Percentiles rank a stretch among this genome's conserved stretches.
These are phyloP conservation scores for Myotis planiceps DNA, from an alignment of 2,797 vertebrate genomes.

Conservation along the genomic window DNA sequence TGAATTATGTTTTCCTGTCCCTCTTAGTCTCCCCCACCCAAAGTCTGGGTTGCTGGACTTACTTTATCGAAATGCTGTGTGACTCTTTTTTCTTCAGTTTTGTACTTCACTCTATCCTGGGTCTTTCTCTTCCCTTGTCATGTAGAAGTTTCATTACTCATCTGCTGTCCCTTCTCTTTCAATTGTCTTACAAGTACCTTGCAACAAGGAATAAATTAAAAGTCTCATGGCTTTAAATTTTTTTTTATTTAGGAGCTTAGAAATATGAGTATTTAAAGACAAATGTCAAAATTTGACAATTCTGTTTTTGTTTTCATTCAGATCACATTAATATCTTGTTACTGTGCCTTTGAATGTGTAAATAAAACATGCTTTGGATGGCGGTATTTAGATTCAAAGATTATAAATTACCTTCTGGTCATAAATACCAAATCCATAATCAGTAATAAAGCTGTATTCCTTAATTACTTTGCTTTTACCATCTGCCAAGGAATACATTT, in stretches of 20 bases:
- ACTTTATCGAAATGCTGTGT: not conserved
- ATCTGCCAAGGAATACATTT: constrained; percentile 81
- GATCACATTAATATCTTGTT: constrained; percentile 22
- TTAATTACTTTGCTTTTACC: constrained; percentile 86
- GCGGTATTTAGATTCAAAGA: constrained; percentile 74
- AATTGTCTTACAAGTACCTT: not conserved
- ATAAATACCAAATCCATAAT: constrained; percentile 81
- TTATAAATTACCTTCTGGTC: constrained; percentile 77
- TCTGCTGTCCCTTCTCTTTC: not conserved
- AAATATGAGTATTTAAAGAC: constrained; percentile 43
- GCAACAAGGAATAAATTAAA: constrained; percentile 49
- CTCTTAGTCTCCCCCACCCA: not conserved
- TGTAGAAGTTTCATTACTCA: not conserved
- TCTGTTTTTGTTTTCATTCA: constrained; percentile 48
- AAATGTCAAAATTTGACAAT: constrained; percentile 30
- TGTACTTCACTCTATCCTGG: not conserved
- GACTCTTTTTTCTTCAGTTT: not conserved
- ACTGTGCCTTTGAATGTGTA: constrained; percentile 35
- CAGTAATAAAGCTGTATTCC: constrained; percentile 82
- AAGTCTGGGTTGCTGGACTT: not conserved
- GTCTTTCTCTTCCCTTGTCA: not conserved
- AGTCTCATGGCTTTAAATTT: not conserved
- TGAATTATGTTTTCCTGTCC: not conserved
- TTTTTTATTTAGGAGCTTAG: constrained; percentile 33
- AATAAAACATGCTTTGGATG: constrained; percentile 75